Evolutionary conservation across 1,140 invertebrate genomes (phyloP).

Genomic region (Caenorhabditis elegans): WBcel235 BX284602.5:7507001-7507500

Average conservation of each 20-base stretch:
- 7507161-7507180: not conserved
- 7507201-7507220: conserved; percentile 26
- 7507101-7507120: no score
- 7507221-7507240: not conserved
- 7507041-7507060: no score
- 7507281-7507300: not conserved
- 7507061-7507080: no score
- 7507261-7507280: not conserved
- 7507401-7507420: no score
- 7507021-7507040: no score
- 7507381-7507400: no score
- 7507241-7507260: no score
- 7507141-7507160: not conserved
- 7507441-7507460: not conserved
- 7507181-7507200: conserved; percentile 9
- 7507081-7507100: no score
- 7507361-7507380: no score
- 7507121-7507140: not conserved
- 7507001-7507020: no score
- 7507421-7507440: not conserved
- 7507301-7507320: conserved; percentile 31
- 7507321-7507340: not conserved
- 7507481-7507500: conserved; percentile 34
- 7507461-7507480: conserved; percentile 33
- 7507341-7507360: not conserved